Percentiles rank a stretch among this genome's conserved stretches.
Conservation (phyloP, 1,140 invertebrate genomes). For the Acromyrmex heyeri region DNA sequence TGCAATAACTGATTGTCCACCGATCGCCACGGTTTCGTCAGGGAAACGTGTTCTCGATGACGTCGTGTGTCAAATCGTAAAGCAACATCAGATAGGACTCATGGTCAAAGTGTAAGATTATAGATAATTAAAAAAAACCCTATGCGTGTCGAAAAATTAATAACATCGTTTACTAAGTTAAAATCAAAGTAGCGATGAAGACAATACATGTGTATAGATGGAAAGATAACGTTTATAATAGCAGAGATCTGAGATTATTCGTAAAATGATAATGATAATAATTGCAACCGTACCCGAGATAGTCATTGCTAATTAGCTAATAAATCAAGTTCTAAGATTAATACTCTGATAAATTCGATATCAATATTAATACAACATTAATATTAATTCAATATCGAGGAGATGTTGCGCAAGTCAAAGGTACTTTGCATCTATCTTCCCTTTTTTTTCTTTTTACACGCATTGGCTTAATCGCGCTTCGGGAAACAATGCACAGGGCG, state of each 20-base stretch:
- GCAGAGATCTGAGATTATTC: neutral
- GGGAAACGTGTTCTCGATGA: conserved; percentile 23
- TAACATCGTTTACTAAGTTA: conserved; percentile 1
- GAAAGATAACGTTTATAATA: conserved; percentile 20
- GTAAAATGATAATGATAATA: conserved; percentile 25
- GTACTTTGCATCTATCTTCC: conserved; percentile 2
- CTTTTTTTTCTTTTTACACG: neutral
- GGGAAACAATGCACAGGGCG: neutral
- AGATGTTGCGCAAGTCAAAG: neutral
- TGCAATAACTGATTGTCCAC: neutral
- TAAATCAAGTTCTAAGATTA: conserved; percentile 17
- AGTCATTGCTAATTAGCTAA: conserved; percentile 13
- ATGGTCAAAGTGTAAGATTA: conserved; percentile 30
- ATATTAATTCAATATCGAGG: conserved; percentile 3
- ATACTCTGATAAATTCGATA: neutral
- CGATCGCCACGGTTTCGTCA: conserved; percentile 28
- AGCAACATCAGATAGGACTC: conserved; percentile 4
- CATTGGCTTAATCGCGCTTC: conserved; percentile 29
- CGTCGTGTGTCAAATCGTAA: conserved; percentile 46
- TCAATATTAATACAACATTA: conserved; percentile 12
- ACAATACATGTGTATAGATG: neutral
- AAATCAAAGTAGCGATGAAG: conserved; percentile 10
- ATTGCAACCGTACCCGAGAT: neutral
- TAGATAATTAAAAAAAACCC: conserved; percentile 10
- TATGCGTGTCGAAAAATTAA: conserved; percentile 33